These are phyloP conservation scores for Anoplopoma fimbria DNA, from an alignment of 2,113 vertebrate species.

Conservation along the genomic window DNA sequence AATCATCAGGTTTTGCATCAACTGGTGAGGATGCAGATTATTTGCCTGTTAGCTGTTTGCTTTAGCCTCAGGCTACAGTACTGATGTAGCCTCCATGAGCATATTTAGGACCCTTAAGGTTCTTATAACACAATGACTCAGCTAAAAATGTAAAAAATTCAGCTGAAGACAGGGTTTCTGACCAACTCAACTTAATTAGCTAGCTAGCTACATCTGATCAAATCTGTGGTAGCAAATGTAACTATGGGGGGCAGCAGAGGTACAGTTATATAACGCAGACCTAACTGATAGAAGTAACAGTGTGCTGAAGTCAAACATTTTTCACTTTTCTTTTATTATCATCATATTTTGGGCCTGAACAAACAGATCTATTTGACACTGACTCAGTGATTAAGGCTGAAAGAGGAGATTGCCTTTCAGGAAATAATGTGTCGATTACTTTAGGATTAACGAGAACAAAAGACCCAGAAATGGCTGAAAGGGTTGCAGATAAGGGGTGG, in stretches of 20 bases:
- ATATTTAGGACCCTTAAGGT: no score
- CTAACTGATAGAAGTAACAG: neutral
- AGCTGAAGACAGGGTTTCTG: no score
- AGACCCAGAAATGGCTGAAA: constrained; percentile 45
- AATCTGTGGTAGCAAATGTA: neutral
- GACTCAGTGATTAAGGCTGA: neutral
- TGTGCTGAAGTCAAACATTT: neutral
- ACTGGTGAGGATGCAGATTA: no score
- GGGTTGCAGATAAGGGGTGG: constrained; percentile 36
- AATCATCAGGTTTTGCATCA: constrained; percentile 60
- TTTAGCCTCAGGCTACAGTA: no score
- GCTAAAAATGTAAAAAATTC: no score
- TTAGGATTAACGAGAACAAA: constrained; percentile 48
- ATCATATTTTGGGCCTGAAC: neutral
- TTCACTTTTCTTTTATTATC: neutral
- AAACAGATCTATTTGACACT: neutral
- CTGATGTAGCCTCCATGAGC: no score
- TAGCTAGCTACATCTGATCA: neutral
- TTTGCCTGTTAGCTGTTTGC: no score
- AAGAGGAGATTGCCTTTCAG: constrained; percentile 26
- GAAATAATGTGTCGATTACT: constrained; percentile 43
- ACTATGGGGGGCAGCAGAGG: neutral
- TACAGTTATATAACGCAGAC: neutral
- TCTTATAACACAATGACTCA: no score
- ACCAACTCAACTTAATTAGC: no score